These are phyloP conservation scores for Triops longicaudatus DNA, from an alignment of 1,140 invertebrate genomes.

Conservation along the genomic window DNA sequence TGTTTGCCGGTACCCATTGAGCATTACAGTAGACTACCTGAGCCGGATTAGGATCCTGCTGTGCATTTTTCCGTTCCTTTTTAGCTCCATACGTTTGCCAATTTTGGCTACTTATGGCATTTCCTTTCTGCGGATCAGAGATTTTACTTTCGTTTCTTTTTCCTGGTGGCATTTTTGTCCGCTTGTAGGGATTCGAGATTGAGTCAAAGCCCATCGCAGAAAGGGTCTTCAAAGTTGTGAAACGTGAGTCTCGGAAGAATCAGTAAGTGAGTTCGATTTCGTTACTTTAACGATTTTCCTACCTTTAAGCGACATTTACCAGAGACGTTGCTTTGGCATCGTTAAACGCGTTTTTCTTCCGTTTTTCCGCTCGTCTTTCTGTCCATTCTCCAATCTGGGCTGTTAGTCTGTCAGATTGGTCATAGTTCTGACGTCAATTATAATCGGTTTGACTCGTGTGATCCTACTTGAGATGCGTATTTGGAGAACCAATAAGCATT, in stretches of 20 bases:
- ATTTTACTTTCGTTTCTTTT: neutral
- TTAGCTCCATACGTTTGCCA: neutral
- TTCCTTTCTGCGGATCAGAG: neutral
- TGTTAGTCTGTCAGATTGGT: no score
- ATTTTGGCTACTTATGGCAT: neutral
- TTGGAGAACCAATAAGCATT: neutral
- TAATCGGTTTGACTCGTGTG: neutral
- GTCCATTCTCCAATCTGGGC: no score
- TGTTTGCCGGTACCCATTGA: neutral
- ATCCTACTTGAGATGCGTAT: constrained; percentile 6
- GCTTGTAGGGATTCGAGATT: neutral
- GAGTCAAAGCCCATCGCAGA: neutral
- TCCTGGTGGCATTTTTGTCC: neutral
- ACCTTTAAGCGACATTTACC: no score
- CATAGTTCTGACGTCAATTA: neutral
- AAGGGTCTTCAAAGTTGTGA: neutral
- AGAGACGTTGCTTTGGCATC: no score
- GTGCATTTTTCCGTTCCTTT: neutral
- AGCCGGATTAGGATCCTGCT: neutral
- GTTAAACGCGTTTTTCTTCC: no score
- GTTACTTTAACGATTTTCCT: no score
- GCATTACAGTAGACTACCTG: neutral
- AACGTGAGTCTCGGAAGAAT: neutral
- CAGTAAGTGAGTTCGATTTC: neutral
- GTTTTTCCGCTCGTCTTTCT: no score